Conservation (phyloP, 2,888 invertebrate genomes). For the Phymatocera aterrima region DNA sequence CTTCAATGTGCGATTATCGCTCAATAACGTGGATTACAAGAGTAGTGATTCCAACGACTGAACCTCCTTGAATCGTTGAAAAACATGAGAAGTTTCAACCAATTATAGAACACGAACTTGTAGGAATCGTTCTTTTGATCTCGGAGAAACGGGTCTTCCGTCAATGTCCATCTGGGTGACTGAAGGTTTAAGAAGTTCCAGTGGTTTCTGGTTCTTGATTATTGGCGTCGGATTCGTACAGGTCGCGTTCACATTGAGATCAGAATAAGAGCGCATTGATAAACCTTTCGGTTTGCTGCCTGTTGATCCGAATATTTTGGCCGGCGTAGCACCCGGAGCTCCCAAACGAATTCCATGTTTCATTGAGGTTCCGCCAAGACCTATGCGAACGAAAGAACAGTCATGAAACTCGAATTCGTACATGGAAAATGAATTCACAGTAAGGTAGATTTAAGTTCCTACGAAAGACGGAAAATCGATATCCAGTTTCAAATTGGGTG, state of each 20-base stretch:
- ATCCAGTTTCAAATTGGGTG: neutral
- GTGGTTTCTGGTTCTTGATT: neutral
- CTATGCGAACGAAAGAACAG: neutral
- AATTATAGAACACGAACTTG: neutral
- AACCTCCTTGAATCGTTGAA: neutral
- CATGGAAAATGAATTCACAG: too few relatives aligned
- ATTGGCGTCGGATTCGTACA: neutral
- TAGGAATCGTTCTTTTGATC: neutral
- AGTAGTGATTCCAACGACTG: too few relatives aligned
- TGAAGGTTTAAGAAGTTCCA: conserved; percentile 16
- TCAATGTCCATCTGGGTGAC: conserved; percentile 19
- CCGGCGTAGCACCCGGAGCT: conserved; percentile 19
- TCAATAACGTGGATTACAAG: too few relatives aligned
- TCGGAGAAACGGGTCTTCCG: conserved; percentile 26
- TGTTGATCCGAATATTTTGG: conserved; percentile 17
- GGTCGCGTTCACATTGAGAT: conserved; percentile 3
- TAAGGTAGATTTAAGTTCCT: neutral
- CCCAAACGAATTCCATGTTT: conserved; percentile 14
- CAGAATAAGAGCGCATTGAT: conserved; percentile 33
- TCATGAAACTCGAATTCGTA: neutral
- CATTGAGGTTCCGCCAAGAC: neutral
- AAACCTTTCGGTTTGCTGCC: conserved; percentile 26
- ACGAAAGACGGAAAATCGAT: neutral
- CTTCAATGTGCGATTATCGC: too few relatives aligned
- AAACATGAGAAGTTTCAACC: neutral